Conservation (phyloP, 2,888 invertebrate species). For the Clostera curtula region DNA sequence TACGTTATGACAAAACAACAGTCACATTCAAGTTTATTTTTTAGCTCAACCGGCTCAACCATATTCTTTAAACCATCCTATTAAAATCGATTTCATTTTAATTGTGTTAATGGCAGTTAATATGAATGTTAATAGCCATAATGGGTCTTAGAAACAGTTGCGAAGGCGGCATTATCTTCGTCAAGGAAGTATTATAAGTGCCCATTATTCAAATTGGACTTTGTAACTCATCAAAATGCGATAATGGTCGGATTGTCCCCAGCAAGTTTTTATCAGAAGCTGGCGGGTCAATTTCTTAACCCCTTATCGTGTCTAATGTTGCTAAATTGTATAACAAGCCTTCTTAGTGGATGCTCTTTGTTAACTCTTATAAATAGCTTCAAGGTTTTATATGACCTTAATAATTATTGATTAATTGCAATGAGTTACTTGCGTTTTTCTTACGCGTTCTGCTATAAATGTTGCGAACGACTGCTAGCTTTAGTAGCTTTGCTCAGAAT, state of each 20-base stretch:
- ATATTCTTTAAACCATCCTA: too few relatives aligned
- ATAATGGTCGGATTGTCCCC: slow-evolving; percentile 25
- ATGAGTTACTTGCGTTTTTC: neutral
- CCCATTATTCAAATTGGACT: slow-evolving; percentile 15
- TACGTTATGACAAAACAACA: too few relatives aligned
- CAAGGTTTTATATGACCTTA: neutral
- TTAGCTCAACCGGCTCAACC: too few relatives aligned
- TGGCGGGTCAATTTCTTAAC: slow-evolving; percentile 24
- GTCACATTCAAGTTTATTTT: too few relatives aligned
- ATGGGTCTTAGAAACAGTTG: too few relatives aligned
- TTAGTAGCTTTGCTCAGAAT: too few relatives aligned
- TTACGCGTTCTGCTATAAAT: neutral
- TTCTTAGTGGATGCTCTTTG: slow-evolving; percentile 7
- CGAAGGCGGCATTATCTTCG: too few relatives aligned
- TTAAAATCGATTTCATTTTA: too few relatives aligned
- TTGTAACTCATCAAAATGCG: slow-evolving; percentile 13
- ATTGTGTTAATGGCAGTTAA: too few relatives aligned
- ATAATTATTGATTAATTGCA: neutral
- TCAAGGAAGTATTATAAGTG: slow-evolving; percentile 1
- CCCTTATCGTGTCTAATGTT: slow-evolving; percentile 20
- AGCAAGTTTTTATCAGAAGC: slow-evolving; percentile 13
- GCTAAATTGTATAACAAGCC: slow-evolving; percentile 7
- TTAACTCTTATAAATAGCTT: slow-evolving; percentile 6
- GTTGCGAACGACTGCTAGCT: too few relatives aligned
- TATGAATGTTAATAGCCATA: too few relatives aligned